Evolutionary conservation across 2,797 vertebrate genomes (phyloP), one percentile per base, ranked within the genome.

Genomic region (Adelosebastes latens): DNA sequence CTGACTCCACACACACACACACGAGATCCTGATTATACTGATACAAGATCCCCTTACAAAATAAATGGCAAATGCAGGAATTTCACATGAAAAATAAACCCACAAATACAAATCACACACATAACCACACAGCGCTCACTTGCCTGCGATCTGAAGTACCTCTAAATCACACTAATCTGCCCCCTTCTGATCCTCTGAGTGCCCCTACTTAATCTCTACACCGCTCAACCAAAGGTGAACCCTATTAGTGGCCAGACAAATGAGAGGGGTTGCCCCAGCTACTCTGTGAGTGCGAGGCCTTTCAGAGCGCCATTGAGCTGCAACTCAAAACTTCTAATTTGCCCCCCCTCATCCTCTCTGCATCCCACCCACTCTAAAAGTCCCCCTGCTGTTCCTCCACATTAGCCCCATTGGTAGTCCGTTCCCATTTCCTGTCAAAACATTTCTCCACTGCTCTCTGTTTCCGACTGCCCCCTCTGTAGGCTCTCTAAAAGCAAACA

Each of bases 351-450:
- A 20, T 53, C 53, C 60, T 42, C 59, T 52, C 29, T 65, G 49
- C 67, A 85, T 70, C 83, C 81, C 72, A 79, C 81, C 85, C 85
- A 63, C 74, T 84, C 84, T 72, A 78, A 79, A 82, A 46, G 68
- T 67, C 63, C 73, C 82, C 85, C 89, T 46, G 77, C 86, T 84
- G 86, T 78, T 90, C 66, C 80, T 79, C 79, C 84, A 83, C 84
- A 92, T 93, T 89, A 90, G 73, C 75, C 87, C 46, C 82, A 83
- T 81, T 88, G 80, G 83, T 90, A 88, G 88, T 91, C 90, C 69
- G 75, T 90, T 94, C 88, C 92, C 80, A 93, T 94, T 93, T 93
- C 93, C 93, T 94, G 91, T 91, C 81, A 92, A 91, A 91, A 88
- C 84, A 90, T 91, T 81, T 90, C 83, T 81, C 76, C 32, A n/a